These are phyloP conservation scores for Lutjanus argentimaculatus DNA, from an alignment of 2,797 vertebrate genomes.

Conservation along the genomic window DNA sequence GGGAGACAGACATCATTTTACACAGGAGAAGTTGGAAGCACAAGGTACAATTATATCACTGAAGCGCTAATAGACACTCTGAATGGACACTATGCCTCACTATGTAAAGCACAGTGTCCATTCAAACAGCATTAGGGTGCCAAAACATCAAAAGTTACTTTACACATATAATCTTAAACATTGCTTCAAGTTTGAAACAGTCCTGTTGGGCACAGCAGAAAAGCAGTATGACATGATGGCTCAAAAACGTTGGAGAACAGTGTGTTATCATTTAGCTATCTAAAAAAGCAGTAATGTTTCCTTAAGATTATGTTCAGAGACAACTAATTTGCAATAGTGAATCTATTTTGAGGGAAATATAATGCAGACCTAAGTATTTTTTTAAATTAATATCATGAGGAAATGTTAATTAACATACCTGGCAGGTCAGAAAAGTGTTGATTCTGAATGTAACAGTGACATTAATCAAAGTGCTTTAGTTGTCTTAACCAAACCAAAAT, in stretches of 20 bases:
- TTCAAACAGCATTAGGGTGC: background rate
- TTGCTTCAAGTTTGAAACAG: conserved; percentile 11
- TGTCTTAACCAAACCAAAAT: no score
- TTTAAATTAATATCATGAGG: no score
- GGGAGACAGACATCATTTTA: background rate
- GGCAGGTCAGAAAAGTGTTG: no score
- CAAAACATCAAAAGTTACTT: conserved; percentile 8
- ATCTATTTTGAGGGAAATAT: no score
- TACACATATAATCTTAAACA: conserved; percentile 28
- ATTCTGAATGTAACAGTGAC: no score
- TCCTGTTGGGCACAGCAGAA: conserved; percentile 11
- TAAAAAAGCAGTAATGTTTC: background rate
- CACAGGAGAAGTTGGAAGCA: background rate
- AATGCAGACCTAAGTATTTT: no score
- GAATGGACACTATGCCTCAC: no score
- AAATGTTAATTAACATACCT: no score
- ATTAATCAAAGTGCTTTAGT: no score
- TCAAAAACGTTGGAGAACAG: conserved; percentile 11
- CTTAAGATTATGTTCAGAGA: no score
- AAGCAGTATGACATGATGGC: conserved; percentile 16
- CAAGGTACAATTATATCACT: background rate
- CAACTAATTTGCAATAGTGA: no score
- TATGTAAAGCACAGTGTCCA: background rate
- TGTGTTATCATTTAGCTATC: conserved; percentile 14
- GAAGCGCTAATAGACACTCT: background rate